Percentiles rank a stretch among this genome's conserved stretches.
Conservation (phyloP, 2,797 vertebrate species). For the Gambelia wislizenii region DNA sequence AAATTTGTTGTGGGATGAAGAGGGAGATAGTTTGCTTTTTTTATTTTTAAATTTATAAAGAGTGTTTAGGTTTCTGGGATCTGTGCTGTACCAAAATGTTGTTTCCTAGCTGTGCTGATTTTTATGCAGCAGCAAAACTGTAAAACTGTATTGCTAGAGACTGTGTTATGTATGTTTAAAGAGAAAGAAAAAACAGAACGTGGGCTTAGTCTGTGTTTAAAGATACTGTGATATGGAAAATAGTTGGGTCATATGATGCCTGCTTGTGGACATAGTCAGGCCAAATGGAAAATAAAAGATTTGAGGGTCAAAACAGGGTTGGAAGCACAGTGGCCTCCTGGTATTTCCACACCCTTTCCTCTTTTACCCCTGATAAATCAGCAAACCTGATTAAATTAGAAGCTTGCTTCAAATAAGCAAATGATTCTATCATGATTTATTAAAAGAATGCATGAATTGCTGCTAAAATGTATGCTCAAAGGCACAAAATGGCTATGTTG, state of each 20-base stretch:
- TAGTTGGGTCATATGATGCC: conserved; percentile 32
- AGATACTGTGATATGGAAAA: conserved; percentile 22
- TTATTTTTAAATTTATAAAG: background rate
- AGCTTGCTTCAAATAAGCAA: background rate
- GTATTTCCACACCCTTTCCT: conserved; percentile 56
- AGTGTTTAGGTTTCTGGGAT: background rate
- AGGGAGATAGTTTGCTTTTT: background rate
- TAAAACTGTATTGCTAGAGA: background rate
- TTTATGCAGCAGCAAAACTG: background rate
- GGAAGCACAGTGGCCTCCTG: conserved; percentile 34
- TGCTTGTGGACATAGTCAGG: background rate
- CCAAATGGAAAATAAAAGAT: conserved; percentile 59
- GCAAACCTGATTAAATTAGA: conserved; percentile 4
- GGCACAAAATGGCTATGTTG: background rate
- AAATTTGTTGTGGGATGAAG: background rate
- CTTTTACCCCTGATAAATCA: background rate
- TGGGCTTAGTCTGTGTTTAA: conserved; percentile 14
- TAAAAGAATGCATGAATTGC: background rate
- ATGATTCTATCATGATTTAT: background rate
- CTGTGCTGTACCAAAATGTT: background rate
- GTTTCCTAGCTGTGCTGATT: background rate
- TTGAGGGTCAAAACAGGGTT: conserved; percentile 47
- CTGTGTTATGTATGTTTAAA: background rate
- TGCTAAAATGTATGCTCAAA: background rate
- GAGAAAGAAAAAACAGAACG: background rate